These are phyloP conservation scores for Chromis chromis DNA, from an alignment of 2,797 vertebrate genomes.

Conservation along the genomic window DNA sequence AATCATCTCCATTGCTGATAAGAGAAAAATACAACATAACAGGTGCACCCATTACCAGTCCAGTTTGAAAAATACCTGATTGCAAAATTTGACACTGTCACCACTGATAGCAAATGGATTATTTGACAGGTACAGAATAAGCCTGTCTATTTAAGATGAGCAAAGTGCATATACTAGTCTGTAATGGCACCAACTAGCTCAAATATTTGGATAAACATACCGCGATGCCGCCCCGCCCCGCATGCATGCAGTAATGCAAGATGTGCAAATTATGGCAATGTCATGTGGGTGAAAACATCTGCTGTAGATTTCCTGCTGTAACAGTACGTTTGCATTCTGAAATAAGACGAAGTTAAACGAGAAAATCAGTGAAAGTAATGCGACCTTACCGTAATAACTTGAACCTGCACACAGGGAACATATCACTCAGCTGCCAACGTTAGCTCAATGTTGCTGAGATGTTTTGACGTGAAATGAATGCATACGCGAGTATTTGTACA, in stretches of 20 bases:
- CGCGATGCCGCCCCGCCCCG: slow-evolving; percentile 72
- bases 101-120: background rate
- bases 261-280: slow-evolving; percentile 30
- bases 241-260: slow-evolving; percentile 34
- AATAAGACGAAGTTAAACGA: background rate
- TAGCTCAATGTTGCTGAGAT: background rate
- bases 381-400: slow-evolving; percentile 13
- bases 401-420: background rate
- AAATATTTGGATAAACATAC: slow-evolving; percentile 45
- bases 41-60: background rate
- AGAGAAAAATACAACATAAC: background rate
- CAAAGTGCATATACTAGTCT: background rate
- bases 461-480: background rate
- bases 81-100: background rate
- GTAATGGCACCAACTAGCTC: background rate
- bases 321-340: background rate
- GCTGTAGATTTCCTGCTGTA: background rate
- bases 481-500: background rate
- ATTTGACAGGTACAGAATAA: background rate
- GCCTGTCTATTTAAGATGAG: background rate
- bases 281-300: slow-evolving; percentile 22
- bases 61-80: background rate
- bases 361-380: background rate
- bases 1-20: background rate
- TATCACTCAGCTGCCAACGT: slow-evolving; percentile 16